phyloP scores from a whole-genome alignment of 1,140 invertebrate genomes.

The Zelostemma sp. region DNA sequence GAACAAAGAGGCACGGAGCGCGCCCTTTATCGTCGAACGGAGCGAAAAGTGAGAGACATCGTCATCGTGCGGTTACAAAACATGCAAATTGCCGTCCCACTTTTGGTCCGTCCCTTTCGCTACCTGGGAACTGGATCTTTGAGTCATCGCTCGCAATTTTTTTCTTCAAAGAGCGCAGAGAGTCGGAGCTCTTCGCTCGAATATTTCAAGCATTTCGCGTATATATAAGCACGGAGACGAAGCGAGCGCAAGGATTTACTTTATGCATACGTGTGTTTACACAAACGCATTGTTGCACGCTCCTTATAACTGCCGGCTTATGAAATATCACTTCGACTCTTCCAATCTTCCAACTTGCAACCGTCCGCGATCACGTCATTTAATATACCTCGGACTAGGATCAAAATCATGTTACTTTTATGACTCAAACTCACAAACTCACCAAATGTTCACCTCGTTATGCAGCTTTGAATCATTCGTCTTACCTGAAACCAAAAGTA shows the following conservation, averaged over 20 bases:
- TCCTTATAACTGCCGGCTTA: not conserved
- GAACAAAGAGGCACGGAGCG: conserved; percentile 10
- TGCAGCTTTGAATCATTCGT: too few species aligned
- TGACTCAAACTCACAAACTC: too few species aligned
- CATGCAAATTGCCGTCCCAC: conserved; percentile 15
- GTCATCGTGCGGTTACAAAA: conserved; percentile 11
- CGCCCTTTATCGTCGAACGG: conserved; percentile 7
- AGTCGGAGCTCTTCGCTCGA: conserved; percentile 1
- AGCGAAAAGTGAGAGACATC: conserved; percentile 9
- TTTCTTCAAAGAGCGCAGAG: not conserved
- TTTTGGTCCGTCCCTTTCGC: conserved; percentile 16
- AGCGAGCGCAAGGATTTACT: conserved; percentile 8
- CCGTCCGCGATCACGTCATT: too few species aligned
- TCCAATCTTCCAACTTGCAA: too few species aligned
- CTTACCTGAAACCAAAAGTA: too few species aligned
- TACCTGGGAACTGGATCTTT: conserved; percentile 17
- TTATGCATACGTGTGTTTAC: conserved; percentile 6
- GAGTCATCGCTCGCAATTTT: conserved; percentile 10
- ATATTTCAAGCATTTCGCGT: conserved; percentile 4
- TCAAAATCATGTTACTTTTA: too few species aligned
- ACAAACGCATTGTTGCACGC: conserved; percentile 6
- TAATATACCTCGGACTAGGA: too few species aligned
- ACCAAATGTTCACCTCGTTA: too few species aligned
- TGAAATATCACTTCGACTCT: conserved; percentile 4
- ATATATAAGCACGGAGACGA: not conserved